Evolutionary conservation across 1,140 invertebrate genomes (phyloP).

Genomic region (Atta texana): DNA sequence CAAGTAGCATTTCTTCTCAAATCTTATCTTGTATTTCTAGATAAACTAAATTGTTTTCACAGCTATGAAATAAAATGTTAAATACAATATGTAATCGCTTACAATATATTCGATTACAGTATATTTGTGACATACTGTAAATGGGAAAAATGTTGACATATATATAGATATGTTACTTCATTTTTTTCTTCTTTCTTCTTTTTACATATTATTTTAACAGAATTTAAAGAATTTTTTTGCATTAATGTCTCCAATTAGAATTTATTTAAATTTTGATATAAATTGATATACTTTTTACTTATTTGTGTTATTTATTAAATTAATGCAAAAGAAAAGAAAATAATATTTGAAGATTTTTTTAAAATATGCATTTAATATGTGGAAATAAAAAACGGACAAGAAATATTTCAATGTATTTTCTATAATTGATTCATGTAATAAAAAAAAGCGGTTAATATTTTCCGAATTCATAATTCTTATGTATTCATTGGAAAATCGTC

Average conservation of each 20-base stretch:
- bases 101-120: neutral
- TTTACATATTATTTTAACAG: neutral
- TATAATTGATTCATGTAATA: neutral
- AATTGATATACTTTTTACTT: neutral
- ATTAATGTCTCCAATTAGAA: neutral
- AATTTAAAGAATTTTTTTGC: neutral
- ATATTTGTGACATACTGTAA: neutral
- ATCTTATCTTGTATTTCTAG: neutral
- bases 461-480: neutral
- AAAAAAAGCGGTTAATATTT: constrained; percentile 9
- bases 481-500: constrained; percentile 16
- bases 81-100: neutral
- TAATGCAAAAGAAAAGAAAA: neutral
- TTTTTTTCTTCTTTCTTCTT: neutral
- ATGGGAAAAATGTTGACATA: neutral
- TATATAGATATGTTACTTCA: neutral
- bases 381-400: neutral
- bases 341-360: neutral
- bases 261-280: constrained; percentile 4
- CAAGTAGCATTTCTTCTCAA: neutral
- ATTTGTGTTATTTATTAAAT: neutral
- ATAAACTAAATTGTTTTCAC: neutral
- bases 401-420: neutral
- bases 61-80: neutral
- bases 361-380: neutral